Evolutionary conservation across 2,888 invertebrate genomes (phyloP).

Genomic region (Hedya salicella): DNA sequence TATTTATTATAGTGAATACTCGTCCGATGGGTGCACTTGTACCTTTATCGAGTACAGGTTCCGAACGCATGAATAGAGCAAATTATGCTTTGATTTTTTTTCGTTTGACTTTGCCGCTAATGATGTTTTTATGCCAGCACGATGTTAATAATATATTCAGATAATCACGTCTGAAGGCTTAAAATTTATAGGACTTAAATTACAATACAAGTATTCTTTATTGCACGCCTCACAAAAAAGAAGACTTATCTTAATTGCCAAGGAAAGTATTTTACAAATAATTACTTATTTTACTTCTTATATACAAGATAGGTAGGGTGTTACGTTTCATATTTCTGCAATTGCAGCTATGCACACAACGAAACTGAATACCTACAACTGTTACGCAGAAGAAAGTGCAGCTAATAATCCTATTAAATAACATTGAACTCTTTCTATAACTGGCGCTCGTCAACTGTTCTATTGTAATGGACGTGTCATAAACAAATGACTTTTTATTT

Average conservation of each 20-base stretch:
- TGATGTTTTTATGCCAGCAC: constrained; percentile 32
- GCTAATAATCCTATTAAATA: constrained; percentile 39
- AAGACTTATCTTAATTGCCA: too few species aligned
- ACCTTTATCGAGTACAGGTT: constrained; percentile 43
- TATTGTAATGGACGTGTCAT: constrained; percentile 2
- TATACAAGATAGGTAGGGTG: background rate
- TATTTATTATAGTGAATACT: constrained; percentile 56
- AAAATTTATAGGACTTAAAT: too few species aligned
- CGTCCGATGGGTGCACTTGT: constrained; percentile 46
- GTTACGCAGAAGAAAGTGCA: constrained; percentile 39
- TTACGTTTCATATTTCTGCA: background rate
- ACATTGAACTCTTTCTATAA: constrained; percentile 37
- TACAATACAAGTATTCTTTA: too few species aligned
- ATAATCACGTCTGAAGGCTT: background rate
- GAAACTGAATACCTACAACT: constrained; percentile 36
- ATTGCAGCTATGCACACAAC: constrained; percentile 25
- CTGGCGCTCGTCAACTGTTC: constrained; percentile 20
- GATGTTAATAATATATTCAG: constrained; percentile 6
- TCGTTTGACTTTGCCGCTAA: constrained; percentile 39
- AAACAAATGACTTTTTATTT: constrained; percentile 24
- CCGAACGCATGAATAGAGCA: constrained; percentile 41
- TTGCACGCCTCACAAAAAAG: too few species aligned
- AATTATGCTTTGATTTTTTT: constrained; percentile 39
- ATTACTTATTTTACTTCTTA: too few species aligned
- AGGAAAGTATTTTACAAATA: too few species aligned